Evolutionary conservation across 2,888 invertebrate species (phyloP).

Genomic region (Cheilosia variabilis): DNA sequence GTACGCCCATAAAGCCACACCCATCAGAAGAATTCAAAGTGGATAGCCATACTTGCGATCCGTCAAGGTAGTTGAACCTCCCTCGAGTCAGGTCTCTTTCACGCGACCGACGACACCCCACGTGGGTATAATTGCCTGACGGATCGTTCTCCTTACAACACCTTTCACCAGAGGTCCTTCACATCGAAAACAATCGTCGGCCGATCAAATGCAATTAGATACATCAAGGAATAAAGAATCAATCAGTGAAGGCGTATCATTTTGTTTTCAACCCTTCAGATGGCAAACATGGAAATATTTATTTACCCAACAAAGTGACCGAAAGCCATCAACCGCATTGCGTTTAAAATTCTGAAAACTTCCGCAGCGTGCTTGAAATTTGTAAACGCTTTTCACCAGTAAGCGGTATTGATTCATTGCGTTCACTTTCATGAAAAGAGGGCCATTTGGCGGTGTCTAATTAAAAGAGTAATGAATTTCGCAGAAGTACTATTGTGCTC

Average conservation of each 20-base stretch:
- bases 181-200: slow-evolving; percentile 29
- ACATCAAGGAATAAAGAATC: slow-evolving; percentile 44
- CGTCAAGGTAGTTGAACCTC: slow-evolving; percentile 37
- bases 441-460: slow-evolving; percentile 3
- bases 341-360: slow-evolving; percentile 34
- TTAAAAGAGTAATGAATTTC: slow-evolving; percentile 44
- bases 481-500: slow-evolving; percentile 2
- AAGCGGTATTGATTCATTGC: slow-evolving; percentile 52
- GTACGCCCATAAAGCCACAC: slow-evolving; percentile 13
- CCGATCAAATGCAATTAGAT: slow-evolving; percentile 35
- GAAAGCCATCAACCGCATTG: not conserved
- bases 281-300: slow-evolving; percentile 19
- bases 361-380: slow-evolving; percentile 53
- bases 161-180: slow-evolving; percentile 50
- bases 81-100: slow-evolving; percentile 11
- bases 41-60: slow-evolving; percentile 16
- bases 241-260: slow-evolving; percentile 48
- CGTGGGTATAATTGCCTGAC: slow-evolving; percentile 50
- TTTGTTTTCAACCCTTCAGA: slow-evolving; percentile 46
- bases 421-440: slow-evolving; percentile 59
- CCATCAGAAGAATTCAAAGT: slow-evolving; percentile 15
- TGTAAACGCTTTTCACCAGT: slow-evolving; percentile 44
- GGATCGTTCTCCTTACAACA: slow-evolving; percentile 34
- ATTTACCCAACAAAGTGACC: slow-evolving; percentile 33
- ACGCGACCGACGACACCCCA: slow-evolving; percentile 2